Evolutionary conservation across 2,797 vertebrate genomes (phyloP).

Genomic region (Danio tinwini): DNA sequence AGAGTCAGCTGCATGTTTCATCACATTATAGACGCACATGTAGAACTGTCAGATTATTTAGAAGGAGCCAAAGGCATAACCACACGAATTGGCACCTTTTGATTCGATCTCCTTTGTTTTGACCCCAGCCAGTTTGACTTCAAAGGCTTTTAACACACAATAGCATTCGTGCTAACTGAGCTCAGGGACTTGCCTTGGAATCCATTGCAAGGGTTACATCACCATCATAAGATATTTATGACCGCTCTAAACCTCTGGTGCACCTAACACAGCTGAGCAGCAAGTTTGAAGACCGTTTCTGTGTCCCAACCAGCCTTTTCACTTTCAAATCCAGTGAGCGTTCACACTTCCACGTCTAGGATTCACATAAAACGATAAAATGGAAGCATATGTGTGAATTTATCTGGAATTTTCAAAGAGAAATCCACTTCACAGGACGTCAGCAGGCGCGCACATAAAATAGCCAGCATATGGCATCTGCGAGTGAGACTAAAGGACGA

Average conservation of each 20-base stretch:
- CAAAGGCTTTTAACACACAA: conserved; percentile 59
- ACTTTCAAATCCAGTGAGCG: conserved; percentile 39
- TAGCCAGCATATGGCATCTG: conserved; percentile 44
- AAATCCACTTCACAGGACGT: conserved; percentile 66
- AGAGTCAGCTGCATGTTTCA: background rate
- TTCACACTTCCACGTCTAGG: conserved; percentile 14
- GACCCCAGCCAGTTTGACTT: conserved; percentile 52
- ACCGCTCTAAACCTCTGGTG: conserved; percentile 43
- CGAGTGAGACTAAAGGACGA: conserved; percentile 42
- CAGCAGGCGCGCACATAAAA: conserved; percentile 53
- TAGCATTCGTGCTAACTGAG: conserved; percentile 42
- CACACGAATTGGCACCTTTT: conserved; percentile 62
- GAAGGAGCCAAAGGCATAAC: conserved; percentile 57
- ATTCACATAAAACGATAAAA: conserved; percentile 58
- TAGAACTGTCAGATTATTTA: conserved; percentile 2
- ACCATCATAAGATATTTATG: conserved; percentile 45
- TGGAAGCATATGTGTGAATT: conserved; percentile 62
- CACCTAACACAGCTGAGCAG: conserved; percentile 39
- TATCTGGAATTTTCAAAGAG: conserved; percentile 67
- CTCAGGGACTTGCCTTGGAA: conserved; percentile 36
- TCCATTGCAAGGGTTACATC: conserved; percentile 44
- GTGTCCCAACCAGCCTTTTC: conserved; percentile 32
- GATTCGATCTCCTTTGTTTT: conserved; percentile 57
- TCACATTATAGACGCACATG: conserved; percentile 15
- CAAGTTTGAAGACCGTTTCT: conserved; percentile 14